Conservation (phyloP, 2,888 invertebrate genomes). For the Nomada goodeniana region DNA sequence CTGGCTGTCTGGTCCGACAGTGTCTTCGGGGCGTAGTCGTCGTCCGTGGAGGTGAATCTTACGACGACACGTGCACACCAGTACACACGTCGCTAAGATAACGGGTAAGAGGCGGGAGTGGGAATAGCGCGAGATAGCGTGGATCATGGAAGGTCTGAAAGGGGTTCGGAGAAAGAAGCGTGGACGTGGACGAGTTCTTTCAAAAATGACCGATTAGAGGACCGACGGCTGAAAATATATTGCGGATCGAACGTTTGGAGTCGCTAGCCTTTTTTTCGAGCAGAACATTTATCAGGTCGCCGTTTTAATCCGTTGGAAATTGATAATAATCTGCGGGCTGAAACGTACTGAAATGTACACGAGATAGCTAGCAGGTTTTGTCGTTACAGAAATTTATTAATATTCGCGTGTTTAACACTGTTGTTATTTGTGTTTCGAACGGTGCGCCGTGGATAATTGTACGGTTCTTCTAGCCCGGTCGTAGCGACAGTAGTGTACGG, state of each 20-base stretch:
- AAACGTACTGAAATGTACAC: too few relatives aligned
- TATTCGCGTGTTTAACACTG: too few relatives aligned
- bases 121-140: constrained; percentile 44
- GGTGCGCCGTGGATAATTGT: too few relatives aligned
- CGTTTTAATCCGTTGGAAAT: too few relatives aligned
- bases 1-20: constrained; percentile 72
- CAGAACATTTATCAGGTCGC: too few relatives aligned
- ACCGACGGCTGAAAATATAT: too few relatives aligned
- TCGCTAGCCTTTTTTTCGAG: background rate
- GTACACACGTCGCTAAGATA: constrained; percentile 27
- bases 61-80: constrained; percentile 53
- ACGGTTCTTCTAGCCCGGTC: too few relatives aligned
- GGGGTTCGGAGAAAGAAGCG: constrained; percentile 7
- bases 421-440: too few relatives aligned
- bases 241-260: background rate
- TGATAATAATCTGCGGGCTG: too few relatives aligned
- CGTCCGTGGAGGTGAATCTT: constrained; percentile 59
- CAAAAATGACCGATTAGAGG: constrained; percentile 9
- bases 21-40: constrained; percentile 74
- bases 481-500: too few relatives aligned
- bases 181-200: background rate
- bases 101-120: constrained; percentile 47
- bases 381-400: too few relatives aligned
- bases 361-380: too few relatives aligned
- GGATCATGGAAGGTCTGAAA: constrained; percentile 27